Conservation (phyloP, 2,797 vertebrate genomes). For the Periparus ater region DNA sequence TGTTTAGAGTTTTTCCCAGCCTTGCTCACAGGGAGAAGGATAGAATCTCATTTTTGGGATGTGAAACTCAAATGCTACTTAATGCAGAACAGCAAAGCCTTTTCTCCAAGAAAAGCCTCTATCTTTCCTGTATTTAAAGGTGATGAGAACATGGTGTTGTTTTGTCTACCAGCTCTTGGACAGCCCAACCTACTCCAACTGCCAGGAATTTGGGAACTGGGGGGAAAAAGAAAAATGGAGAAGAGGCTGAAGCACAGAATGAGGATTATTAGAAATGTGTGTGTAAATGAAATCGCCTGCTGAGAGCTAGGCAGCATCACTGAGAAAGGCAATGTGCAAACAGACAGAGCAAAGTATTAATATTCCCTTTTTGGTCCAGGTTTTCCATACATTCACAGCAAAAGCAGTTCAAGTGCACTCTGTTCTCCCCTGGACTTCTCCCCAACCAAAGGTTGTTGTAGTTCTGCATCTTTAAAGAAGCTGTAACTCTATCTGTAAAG, state of each 20-base stretch:
- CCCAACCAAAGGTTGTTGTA: neutral
- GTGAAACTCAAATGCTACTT: neutral
- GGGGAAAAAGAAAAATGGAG: neutral
- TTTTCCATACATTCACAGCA: constrained; percentile 3
- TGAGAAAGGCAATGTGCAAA: constrained; percentile 16
- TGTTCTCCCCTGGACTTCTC: neutral
- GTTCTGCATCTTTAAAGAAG: neutral
- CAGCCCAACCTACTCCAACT: neutral
- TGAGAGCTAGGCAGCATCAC: constrained; percentile 23
- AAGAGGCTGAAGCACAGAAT: neutral
- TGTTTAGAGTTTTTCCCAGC: neutral
- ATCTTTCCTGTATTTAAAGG: neutral
- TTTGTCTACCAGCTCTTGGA: neutral
- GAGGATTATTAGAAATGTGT: constrained; percentile 11
- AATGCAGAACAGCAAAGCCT: neutral
- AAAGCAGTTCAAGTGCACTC: neutral
- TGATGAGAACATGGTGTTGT: neutral
- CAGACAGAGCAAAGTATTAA: constrained; percentile 4
- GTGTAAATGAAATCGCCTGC: neutral
- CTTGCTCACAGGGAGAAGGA: neutral
- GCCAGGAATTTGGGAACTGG: neutral
- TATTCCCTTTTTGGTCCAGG: constrained; percentile 26
- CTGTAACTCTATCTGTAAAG: neutral
- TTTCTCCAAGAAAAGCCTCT: neutral
- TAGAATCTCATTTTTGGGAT: neutral